These are phyloP conservation scores for Drosophila saltans DNA, from an alignment of 1,140 invertebrate species.

Conservation along the genomic window DNA sequence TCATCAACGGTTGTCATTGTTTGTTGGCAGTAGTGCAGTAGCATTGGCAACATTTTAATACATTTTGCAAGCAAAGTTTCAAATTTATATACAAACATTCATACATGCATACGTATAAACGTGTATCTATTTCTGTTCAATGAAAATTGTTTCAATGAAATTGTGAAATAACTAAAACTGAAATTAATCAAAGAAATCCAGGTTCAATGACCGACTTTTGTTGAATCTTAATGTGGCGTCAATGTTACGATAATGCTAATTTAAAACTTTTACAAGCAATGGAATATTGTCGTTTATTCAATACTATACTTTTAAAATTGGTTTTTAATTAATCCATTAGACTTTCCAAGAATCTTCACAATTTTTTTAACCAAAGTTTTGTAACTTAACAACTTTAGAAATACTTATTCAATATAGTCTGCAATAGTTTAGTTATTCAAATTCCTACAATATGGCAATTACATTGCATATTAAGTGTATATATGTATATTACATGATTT, in stretches of 20 bases:
- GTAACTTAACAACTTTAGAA: too few relatives aligned
- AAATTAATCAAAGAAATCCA: background rate
- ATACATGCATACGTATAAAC: slow-evolving; percentile 4
- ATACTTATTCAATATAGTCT: background rate
- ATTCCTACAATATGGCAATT: background rate
- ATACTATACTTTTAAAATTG: too few relatives aligned
- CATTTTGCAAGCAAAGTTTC: slow-evolving; percentile 54
- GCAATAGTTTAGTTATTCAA: background rate
- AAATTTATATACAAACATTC: slow-evolving; percentile 13
- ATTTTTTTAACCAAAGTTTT: too few relatives aligned
- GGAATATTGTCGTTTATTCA: too few relatives aligned
- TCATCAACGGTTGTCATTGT: slow-evolving; percentile 52
- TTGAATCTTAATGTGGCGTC: background rate
- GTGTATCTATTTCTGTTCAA: slow-evolving; percentile 28
- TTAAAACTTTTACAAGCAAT: too few relatives aligned
- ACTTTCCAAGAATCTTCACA: too few relatives aligned
- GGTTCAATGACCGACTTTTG: background rate
- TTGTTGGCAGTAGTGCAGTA: slow-evolving; percentile 31
- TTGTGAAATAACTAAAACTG: slow-evolving; percentile 4
- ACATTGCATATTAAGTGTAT: background rate
- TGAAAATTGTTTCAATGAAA: slow-evolving; percentile 30
- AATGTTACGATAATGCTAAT: too few relatives aligned
- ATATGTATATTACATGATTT: background rate
- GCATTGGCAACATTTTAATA: slow-evolving; percentile 57
- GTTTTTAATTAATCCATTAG: too few relatives aligned